These are phyloP conservation scores for Dasysyrphus tricinctus DNA, from an alignment of 2,888 invertebrate species.

Conservation along the genomic window DNA sequence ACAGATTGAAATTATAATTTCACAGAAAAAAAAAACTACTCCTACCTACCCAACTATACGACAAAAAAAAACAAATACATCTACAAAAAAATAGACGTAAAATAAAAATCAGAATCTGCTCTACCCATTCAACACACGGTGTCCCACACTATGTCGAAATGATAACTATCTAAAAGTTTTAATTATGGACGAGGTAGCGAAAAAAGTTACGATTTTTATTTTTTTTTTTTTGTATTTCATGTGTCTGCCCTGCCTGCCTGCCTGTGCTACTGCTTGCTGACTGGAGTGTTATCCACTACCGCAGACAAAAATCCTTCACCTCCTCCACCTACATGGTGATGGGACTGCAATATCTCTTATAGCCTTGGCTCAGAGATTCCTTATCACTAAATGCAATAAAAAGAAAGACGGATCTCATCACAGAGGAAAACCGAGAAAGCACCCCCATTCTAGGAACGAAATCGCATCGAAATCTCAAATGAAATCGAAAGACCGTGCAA, in stretches of 20 bases:
- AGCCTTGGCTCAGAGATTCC: conserved; percentile 51
- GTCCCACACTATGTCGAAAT: conserved; percentile 70
- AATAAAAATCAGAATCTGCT: conserved; percentile 53
- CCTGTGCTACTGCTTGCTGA: conserved; percentile 34
- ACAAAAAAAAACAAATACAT: conserved; percentile 29
- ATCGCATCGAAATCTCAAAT: conserved; percentile 55
- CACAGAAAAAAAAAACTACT: conserved; percentile 36
- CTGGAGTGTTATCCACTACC: conserved; percentile 37
- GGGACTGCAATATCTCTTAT: conserved; percentile 35
- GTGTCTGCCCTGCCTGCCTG: background rate
- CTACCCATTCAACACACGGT: conserved; percentile 64
- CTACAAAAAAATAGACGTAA: conserved; percentile 59
- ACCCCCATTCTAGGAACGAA: conserved; percentile 71
- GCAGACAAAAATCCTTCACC: conserved; percentile 32
- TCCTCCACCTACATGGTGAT: conserved; percentile 49
- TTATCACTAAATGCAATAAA: conserved; percentile 73
- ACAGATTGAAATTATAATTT: conserved; percentile 47
- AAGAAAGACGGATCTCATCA: conserved; percentile 29
- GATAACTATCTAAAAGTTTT: conserved; percentile 72
- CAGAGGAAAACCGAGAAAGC: conserved; percentile 51
- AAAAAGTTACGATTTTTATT: conserved; percentile 31
- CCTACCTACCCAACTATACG: conserved; percentile 5
- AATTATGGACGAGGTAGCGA: conserved; percentile 72
- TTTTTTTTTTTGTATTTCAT: no score
- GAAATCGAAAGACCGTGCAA: conserved; percentile 40